Evolutionary conservation across 2,888 invertebrate species (phyloP).

Genomic region (Junonia oenone): DNA sequence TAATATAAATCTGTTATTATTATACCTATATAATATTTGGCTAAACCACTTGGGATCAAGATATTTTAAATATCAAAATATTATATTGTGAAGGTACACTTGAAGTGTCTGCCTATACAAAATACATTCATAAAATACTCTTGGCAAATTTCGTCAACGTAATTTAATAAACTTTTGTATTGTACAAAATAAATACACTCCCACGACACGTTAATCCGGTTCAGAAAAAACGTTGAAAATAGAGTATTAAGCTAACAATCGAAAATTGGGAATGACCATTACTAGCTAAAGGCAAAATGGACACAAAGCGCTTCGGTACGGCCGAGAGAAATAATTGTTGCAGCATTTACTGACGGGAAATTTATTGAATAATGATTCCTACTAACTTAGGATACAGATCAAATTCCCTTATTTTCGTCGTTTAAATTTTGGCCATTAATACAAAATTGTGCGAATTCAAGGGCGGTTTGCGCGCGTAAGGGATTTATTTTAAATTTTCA

Average conservation of each 20-base stretch:
- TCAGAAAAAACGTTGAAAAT: constrained; percentile 31
- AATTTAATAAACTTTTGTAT: neutral
- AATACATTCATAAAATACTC: too few relatives aligned
- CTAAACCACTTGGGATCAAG: too few relatives aligned
- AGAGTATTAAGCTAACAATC: constrained; percentile 45
- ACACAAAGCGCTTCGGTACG: constrained; percentile 41
- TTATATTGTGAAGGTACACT: too few relatives aligned
- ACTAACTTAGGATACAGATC: neutral
- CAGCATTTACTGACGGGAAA: constrained; percentile 22
- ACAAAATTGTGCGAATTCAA: constrained; percentile 1
- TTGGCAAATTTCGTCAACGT: neutral
- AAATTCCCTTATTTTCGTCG: neutral
- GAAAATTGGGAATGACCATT: constrained; percentile 51
- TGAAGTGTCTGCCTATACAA: too few relatives aligned
- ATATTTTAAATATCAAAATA: too few relatives aligned
- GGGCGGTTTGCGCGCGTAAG: constrained; percentile 42
- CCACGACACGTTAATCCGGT: constrained; percentile 27
- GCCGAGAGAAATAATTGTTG: constrained; percentile 38
- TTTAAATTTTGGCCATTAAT: constrained; percentile 2
- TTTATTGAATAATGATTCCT: constrained; percentile 1
- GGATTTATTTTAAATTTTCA: constrained; percentile 65
- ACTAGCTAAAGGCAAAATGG: constrained; percentile 42
- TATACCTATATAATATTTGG: too few relatives aligned
- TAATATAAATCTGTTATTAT: too few relatives aligned
- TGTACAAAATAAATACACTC: constrained; percentile 14